Conservation (phyloP, 2,113 vertebrate species). For the Sakesphorus luctuosus region DNA sequence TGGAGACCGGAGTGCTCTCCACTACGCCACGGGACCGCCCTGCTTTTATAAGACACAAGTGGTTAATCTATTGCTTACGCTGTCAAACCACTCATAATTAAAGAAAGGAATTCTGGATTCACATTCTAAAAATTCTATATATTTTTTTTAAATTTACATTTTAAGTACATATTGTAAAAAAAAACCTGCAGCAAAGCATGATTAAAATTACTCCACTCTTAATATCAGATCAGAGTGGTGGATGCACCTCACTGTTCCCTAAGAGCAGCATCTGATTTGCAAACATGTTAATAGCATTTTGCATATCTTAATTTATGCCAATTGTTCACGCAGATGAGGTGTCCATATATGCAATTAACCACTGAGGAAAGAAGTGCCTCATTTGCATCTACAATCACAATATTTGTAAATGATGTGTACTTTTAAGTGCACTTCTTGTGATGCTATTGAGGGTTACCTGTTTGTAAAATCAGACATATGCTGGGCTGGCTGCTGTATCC, state of each 20-base stretch:
- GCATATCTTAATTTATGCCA: slow-evolving; percentile 22
- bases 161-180: background rate
- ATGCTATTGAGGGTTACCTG: background rate
- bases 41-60: background rate
- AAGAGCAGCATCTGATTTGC: slow-evolving; percentile 19
- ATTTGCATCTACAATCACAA: slow-evolving; percentile 13
- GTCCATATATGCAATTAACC: slow-evolving; percentile 13
- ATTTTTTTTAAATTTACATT: background rate
- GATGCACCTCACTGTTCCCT: background rate
- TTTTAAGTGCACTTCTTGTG: background rate
- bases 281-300: slow-evolving; percentile 6
- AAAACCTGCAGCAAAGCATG: background rate
- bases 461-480: background rate
- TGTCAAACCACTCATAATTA: background rate
- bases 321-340: background rate
- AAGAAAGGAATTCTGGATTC: background rate
- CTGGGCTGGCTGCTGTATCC: background rate
- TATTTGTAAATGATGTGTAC: background rate
- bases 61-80: background rate
- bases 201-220: background rate
- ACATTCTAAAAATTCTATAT: background rate
- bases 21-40: too few relatives aligned
- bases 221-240: background rate
- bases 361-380: background rate
- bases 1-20: too few relatives aligned